Percentiles rank a stretch among this genome's conserved stretches.
Conservation (phyloP, 2,888 invertebrate genomes). For the Tipula unca region DNA sequence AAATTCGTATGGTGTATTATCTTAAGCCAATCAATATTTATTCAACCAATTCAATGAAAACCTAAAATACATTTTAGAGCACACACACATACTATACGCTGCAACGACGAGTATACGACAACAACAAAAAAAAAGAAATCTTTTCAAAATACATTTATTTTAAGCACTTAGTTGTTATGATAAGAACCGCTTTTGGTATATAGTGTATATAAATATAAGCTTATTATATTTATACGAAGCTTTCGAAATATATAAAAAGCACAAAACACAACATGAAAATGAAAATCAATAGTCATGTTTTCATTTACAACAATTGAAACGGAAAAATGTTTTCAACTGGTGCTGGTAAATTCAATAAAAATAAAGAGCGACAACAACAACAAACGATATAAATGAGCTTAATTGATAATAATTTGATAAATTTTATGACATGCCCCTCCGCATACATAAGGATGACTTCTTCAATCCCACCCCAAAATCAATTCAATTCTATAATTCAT, state of each 20-base stretch:
- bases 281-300: background rate
- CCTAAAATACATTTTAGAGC: background rate
- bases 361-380: too few species aligned
- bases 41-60: background rate
- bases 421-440: background rate
- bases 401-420: background rate
- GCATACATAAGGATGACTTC: background rate
- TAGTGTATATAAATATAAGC: background rate
- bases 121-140: background rate
- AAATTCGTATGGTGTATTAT: too few species aligned
- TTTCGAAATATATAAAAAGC: background rate
- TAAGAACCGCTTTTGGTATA: background rate
- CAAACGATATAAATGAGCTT: background rate
- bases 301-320: background rate
- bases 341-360: background rate
- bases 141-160: background rate
- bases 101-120: background rate
- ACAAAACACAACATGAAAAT: background rate
- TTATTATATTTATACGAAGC: background rate
- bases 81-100: too few species aligned
- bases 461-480: background rate
- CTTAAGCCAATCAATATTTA: background rate
- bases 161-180: background rate
- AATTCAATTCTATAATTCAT: too few species aligned
- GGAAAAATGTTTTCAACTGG: background rate